These are phyloP conservation scores for Plodia interpunctella DNA, from an alignment of 1,140 invertebrate species.

Conservation along the genomic window DNA sequence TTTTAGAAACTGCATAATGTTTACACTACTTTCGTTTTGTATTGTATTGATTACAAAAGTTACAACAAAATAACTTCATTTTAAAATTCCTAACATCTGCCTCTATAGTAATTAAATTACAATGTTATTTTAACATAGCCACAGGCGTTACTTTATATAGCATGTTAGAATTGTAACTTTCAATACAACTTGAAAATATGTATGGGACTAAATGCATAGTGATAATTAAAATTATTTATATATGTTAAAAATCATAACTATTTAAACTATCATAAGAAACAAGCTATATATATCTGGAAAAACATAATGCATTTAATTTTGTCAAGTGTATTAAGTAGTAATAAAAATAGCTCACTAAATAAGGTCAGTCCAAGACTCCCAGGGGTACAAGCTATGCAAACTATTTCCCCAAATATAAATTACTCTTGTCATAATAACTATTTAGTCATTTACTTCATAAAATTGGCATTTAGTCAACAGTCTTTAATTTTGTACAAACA, in stretches of 20 bases:
- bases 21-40: not conserved
- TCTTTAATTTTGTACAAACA: constrained; percentile 6
- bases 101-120: constrained; percentile 22
- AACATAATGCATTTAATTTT: constrained; percentile 11
- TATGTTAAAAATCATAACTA: constrained; percentile 15
- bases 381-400: constrained; percentile 22
- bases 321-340: constrained; percentile 1
- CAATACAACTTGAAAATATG: constrained; percentile 15
- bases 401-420: constrained; percentile 16
- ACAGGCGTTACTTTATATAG: not conserved
- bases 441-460: not conserved
- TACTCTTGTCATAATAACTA: not conserved
- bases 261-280: not conserved
- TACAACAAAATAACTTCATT: not conserved
- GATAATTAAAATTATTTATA: constrained; percentile 22
- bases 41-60: not conserved
- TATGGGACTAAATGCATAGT: constrained; percentile 23
- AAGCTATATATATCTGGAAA: constrained; percentile 5
- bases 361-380: constrained; percentile 32
- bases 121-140: not conserved
- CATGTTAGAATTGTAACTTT: not conserved
- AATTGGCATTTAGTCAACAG: constrained; percentile 6
- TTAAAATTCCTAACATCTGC: constrained; percentile 8
- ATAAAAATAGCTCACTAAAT: not conserved
- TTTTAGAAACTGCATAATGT: constrained; percentile 36